phyloP scores from a whole-genome alignment of 2,797 vertebrate genomes.

The Hoplostethus mediterraneus region DNA sequence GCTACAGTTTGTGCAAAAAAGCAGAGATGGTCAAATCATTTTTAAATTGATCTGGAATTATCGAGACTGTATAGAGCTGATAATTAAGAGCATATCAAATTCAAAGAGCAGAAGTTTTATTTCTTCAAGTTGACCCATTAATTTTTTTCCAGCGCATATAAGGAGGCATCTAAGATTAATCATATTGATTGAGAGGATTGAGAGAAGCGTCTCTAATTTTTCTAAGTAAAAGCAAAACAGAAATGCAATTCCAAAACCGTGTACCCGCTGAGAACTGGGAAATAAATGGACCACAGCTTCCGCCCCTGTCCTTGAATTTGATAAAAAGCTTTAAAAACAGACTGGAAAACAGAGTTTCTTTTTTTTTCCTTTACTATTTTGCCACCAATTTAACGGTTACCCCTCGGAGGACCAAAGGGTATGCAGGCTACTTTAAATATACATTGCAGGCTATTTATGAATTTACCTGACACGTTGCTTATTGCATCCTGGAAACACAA shows the following conservation, averaged over 20 bases:
- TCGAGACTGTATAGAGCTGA: neutral
- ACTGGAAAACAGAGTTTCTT: neutral
- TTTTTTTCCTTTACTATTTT: too few relatives aligned
- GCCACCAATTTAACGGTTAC: neutral
- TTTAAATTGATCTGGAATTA: neutral
- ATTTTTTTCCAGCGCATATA: too few relatives aligned
- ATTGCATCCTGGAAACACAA: neutral
- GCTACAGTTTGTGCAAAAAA: too few relatives aligned
- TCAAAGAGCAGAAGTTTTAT: neutral
- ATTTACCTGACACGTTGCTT: neutral
- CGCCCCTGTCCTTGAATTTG: neutral
- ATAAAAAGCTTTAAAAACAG: slow-evolving; percentile 2
- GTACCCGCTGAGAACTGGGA: too few relatives aligned
- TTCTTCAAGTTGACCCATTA: too few relatives aligned
- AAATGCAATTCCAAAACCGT: neutral
- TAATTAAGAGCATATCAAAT: neutral
- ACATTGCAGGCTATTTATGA: slow-evolving; percentile 3
- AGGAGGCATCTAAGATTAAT: too few relatives aligned
- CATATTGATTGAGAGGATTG: too few relatives aligned
- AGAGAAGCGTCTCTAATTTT: slow-evolving; percentile 7
- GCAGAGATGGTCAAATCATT: slow-evolving; percentile 2
- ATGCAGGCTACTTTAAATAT: neutral
- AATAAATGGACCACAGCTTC: too few relatives aligned
- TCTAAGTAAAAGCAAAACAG: neutral
- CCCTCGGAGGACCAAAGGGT: slow-evolving; percentile 11